Evolutionary conservation across 2,797 vertebrate species (phyloP).

Genomic region (Epinephelus malabaricus): DNA sequence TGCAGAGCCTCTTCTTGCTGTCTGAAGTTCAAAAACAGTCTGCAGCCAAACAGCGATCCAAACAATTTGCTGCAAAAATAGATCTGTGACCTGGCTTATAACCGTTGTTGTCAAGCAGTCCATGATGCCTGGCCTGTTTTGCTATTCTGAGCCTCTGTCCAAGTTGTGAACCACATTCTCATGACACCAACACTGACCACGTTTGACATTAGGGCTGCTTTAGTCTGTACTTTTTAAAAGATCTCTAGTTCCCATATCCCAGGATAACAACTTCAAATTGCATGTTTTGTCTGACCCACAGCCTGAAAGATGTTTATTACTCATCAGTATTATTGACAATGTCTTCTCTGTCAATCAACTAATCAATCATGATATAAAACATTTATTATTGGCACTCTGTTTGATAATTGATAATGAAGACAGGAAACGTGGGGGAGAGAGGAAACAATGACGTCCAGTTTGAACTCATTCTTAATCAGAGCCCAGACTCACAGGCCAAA

Average conservation of each 20-base stretch:
- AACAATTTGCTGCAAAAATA: constrained; percentile 75
- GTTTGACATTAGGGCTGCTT: constrained; percentile 9
- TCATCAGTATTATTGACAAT: neutral
- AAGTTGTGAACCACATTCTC: constrained; percentile 23
- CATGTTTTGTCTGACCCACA: neutral
- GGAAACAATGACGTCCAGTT: neutral
- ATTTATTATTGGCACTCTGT: neutral
- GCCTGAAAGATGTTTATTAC: neutral
- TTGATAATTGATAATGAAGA: constrained; percentile 9
- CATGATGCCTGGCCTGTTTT: constrained; percentile 19
- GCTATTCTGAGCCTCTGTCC: constrained; percentile 50
- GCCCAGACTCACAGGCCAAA: constrained; percentile 3
- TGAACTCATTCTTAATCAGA: constrained; percentile 32
- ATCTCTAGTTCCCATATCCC: neutral
- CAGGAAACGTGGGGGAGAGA: neutral
- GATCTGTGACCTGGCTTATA: constrained; percentile 55
- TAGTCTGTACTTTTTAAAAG: neutral
- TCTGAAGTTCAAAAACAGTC: constrained; percentile 60
- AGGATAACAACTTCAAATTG: neutral
- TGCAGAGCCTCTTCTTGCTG: constrained; percentile 48
- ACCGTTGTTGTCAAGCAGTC: constrained; percentile 73
- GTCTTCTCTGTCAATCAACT: neutral
- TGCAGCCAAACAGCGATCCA: constrained; percentile 42
- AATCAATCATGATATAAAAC: neutral
- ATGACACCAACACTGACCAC: neutral